Conservation (phyloP, 1,140 invertebrate species). For the Oscheius sp. region DNA sequence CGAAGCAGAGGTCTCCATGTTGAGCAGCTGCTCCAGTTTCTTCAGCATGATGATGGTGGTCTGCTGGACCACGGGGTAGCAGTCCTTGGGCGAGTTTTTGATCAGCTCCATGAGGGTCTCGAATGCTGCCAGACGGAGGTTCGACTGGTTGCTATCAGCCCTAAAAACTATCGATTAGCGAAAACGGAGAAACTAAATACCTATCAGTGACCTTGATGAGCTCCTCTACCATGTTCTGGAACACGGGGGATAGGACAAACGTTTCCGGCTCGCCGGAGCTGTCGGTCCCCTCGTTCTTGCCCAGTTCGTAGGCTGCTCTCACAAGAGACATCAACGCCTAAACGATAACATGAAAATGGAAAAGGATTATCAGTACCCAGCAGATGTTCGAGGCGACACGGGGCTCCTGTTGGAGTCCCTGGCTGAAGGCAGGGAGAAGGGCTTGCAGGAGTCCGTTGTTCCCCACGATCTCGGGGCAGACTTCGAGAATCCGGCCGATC, state of each 20-base stretch:
- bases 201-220: conserved; percentile 90
- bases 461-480: conserved; percentile 92
- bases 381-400: conserved; percentile 97
- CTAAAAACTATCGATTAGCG: conserved; percentile 58
- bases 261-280: conserved; percentile 76
- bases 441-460: conserved; percentile 58
- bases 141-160: conserved; percentile 70
- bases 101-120: conserved; percentile 99
- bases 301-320: conserved; percentile 86
- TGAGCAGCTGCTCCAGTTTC: conserved; percentile 82
- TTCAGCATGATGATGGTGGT: conserved; percentile 94
- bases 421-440: conserved; percentile 83
- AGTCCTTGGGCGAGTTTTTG: conserved; percentile 96
- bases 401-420: conserved; percentile 81
- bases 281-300: conserved; percentile 66
- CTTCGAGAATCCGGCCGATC: conserved; percentile 92
- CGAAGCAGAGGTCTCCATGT: conserved; percentile 74
- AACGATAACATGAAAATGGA: no score
- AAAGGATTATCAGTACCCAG: no score
- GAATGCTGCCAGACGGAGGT: conserved; percentile 91
- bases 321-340: conserved; percentile 95
- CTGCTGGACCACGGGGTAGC: conserved; percentile 90
- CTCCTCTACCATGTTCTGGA: conserved; percentile 85
- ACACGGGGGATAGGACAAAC: conserved; percentile 86
- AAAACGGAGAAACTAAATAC: conserved; percentile 65